Conservation (phyloP, 2,888 invertebrate species). For the Sturmia bella region DNA sequence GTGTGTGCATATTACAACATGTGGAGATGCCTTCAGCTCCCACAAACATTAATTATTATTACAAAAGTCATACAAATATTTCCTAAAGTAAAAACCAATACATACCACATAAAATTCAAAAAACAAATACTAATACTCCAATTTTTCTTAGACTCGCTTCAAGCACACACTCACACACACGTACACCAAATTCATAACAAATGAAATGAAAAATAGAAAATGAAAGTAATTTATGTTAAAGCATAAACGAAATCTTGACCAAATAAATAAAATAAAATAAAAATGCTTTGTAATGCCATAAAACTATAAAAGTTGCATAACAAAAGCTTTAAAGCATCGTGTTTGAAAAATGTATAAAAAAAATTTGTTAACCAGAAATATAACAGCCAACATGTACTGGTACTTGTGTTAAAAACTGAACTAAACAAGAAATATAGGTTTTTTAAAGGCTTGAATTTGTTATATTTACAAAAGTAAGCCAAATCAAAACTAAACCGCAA, state of each 20-base stretch:
- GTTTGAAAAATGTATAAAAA: slow-evolving; percentile 9
- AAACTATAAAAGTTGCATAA: slow-evolving; percentile 61
- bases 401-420: slow-evolving; percentile 46
- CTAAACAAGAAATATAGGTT: slow-evolving; percentile 60
- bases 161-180: no score
- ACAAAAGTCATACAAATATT: slow-evolving; percentile 3
- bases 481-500: slow-evolving; percentile 14
- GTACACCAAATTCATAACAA: slow-evolving; percentile 17
- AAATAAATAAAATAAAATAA: slow-evolving; percentile 27
- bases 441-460: slow-evolving; percentile 17
- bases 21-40: slow-evolving; percentile 25
- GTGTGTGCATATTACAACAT: slow-evolving; percentile 1
- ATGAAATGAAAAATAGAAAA: slow-evolving; percentile 29
- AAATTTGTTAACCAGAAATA: slow-evolving; percentile 18
- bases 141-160: not conserved
- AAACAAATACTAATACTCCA: not conserved
- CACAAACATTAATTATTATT: not conserved
- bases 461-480: slow-evolving; percentile 22
- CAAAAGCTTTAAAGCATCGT: slow-evolving; percentile 55
- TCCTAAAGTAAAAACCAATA: slow-evolving; percentile 10
- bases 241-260: slow-evolving; percentile 4
- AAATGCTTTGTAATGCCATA: slow-evolving; percentile 35
- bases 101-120: not conserved
- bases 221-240: slow-evolving; percentile 32
- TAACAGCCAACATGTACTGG: slow-evolving; percentile 33